A percentile compares a stretch with the other conserved stretches of the same genome.
These are phyloP conservation scores for Myripristis murdjan DNA, from an alignment of 2,797 vertebrate genomes.

Conservation along the genomic window DNA sequence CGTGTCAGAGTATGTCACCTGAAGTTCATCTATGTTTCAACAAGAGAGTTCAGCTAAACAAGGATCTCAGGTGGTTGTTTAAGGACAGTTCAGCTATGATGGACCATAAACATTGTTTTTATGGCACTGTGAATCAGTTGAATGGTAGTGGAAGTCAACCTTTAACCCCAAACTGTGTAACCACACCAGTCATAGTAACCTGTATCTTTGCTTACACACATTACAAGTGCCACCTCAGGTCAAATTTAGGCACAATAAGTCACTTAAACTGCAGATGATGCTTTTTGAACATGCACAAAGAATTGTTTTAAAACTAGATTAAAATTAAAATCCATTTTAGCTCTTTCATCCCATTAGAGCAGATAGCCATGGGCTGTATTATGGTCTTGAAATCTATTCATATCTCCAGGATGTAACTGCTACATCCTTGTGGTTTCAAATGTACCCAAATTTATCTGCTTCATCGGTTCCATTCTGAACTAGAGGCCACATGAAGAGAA, in stretches of 20 bases:
- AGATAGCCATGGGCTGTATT: too few species aligned
- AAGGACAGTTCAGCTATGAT: slow-evolving; percentile 46
- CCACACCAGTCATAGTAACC: slow-evolving; percentile 37
- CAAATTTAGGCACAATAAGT: neutral
- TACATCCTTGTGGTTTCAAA: too few species aligned
- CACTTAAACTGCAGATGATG: neutral
- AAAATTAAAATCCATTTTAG: too few species aligned
- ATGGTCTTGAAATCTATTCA: too few species aligned
- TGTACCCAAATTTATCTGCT: too few species aligned
- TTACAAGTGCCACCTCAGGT: neutral
- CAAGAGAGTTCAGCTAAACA: slow-evolving; percentile 7
- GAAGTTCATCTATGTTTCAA: slow-evolving; percentile 43
- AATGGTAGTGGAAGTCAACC: slow-evolving; percentile 48
- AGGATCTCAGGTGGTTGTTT: slow-evolving; percentile 43
- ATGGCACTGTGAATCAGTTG: slow-evolving; percentile 59
- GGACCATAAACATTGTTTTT: slow-evolving; percentile 67
- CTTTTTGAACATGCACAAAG: too few species aligned
- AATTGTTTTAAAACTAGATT: too few species aligned
- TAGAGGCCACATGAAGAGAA: neutral
- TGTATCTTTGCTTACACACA: slow-evolving; percentile 41
- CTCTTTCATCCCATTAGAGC: too few species aligned
- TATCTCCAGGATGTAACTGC: too few species aligned
- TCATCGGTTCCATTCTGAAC: neutral
- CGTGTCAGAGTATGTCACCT: slow-evolving; percentile 34
- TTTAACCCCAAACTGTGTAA: slow-evolving; percentile 64